Base-by-base conservation (phyloP, 2,888 invertebrate genomes). In the Diadromus collaris region DNA sequence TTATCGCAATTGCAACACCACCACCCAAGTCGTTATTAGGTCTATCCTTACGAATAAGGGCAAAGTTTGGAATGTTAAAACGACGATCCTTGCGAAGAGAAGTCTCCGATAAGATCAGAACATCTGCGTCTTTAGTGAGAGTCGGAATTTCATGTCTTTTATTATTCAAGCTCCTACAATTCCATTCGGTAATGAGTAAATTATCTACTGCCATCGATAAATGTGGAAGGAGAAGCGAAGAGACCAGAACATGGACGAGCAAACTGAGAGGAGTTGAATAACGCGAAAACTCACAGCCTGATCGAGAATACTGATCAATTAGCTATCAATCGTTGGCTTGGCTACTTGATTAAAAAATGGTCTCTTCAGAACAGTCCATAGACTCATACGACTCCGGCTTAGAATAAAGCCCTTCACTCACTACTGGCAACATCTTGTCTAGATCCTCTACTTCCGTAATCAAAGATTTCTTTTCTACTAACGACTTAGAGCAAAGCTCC, bases 241-340 rank as follows among this genome's bases (percentile, higher is more conserved):
- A 48, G 48, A 48, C 48, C 48, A 3, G 9, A 2, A 10, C 7
- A 1, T 19, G 21, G 9, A 9, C 21, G 10, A 9, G 21, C 19
- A 48, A n/a, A 21, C 48, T 48, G 48, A 48, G 48, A 48, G 21
- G 48, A 48, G 48, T 48, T 48, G 21, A 21, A 44, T 5, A 48
- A 48, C 48, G 48, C 48, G 48, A 21, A 48, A n/a, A 48, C 48
- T 48, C 21, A 21, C 48, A 48, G 48, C 5, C 19, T 21, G 3
- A 5, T 2, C 21, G 48, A 7, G 3, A 0, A 48, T 19, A 7
- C 9, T 21, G 48, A 9, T 21, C 48, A 21, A 48, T 48, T 48
- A 46, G 46, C 46, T 46, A 46, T n/a, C 46, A 6, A 48, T 21
- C 21, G 6, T 48, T 6, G 19, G 2, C 19, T 48, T 19, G 7